Conservation (phyloP, 2,113 vertebrate genomes). For the Cryptomyrus ogoouensis region DNA sequence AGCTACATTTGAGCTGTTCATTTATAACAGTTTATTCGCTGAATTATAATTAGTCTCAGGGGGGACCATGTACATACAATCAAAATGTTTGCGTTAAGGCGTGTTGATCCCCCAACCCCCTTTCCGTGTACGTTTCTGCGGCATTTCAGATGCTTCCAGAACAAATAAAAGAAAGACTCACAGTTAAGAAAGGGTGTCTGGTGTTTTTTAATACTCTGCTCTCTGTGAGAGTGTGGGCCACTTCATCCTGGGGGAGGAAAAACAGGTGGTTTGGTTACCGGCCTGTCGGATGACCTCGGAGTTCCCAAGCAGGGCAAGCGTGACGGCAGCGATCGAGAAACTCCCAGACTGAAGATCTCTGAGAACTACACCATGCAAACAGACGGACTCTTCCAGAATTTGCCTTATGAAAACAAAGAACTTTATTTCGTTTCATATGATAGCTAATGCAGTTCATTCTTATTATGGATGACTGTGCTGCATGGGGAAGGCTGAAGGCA, state of each 20-base stretch:
- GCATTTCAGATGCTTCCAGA: slow-evolving; percentile 26
- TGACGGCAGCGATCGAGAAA: not conserved
- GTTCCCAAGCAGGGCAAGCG: not conserved
- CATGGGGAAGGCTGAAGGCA: not conserved
- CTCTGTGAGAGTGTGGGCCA: slow-evolving; percentile 94
- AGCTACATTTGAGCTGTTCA: slow-evolving; percentile 44
- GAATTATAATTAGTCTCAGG: slow-evolving; percentile 55
- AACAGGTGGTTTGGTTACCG: not conserved
- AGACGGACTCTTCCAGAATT: not conserved
- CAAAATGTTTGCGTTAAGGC: slow-evolving; percentile 21
- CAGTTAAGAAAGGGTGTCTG: slow-evolving; percentile 92
- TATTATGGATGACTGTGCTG: not conserved
- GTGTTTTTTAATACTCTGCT: slow-evolving; percentile 96
- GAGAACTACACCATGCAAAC: not conserved
- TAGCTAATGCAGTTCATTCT: not conserved
- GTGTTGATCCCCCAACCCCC: not conserved
- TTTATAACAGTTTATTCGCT: slow-evolving; percentile 50
- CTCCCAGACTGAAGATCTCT: not conserved
- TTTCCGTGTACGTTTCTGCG: not conserved
- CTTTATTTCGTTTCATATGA: not conserved
- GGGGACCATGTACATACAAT: slow-evolving; percentile 34
- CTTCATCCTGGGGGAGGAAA: slow-evolving; percentile 76
- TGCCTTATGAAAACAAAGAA: not conserved
- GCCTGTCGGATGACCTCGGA: not conserved
- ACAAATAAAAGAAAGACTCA: slow-evolving; percentile 59